phyloP scores from a whole-genome alignment of 2,888 invertebrate species.

The Platerodrilus igneus region DNA sequence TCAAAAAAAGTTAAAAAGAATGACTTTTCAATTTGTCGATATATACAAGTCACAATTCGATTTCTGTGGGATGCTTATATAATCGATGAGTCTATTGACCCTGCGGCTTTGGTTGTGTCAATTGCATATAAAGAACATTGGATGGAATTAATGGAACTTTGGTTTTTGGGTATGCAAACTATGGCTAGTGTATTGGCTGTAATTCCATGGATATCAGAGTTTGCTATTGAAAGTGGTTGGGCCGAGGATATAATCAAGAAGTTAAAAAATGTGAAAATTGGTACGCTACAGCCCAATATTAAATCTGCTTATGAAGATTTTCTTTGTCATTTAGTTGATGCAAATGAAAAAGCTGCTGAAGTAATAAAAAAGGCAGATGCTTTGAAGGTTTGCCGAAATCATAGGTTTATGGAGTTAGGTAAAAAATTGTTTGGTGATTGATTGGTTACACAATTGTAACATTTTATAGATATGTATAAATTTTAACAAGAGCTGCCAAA shows the following conservation, averaged over 20 bases:
- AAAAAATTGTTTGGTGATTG: conserved; percentile 85
- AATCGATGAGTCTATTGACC: conserved; percentile 83
- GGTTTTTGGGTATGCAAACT: conserved; percentile 93
- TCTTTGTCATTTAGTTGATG: conserved; percentile 76
- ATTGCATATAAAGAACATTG: conserved; percentile 83
- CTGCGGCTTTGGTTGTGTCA: conserved; percentile 74
- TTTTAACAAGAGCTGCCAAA: too few relatives aligned
- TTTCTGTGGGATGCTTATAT: conserved; percentile 92
- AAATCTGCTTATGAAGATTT: conserved; percentile 90
- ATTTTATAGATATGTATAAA: too few relatives aligned
- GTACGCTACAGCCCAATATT: conserved; percentile 75
- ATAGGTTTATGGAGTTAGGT: conserved; percentile 83
- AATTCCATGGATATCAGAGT: conserved; percentile 86
- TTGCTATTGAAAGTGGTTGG: conserved; percentile 92
- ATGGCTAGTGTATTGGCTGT: conserved; percentile 76
- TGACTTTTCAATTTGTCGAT: conserved; percentile 83
- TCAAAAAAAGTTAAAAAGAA: conserved; percentile 79
- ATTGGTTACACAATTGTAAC: too few relatives aligned
- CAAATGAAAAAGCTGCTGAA: conserved; percentile 65
- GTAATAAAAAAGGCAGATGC: conserved; percentile 81
- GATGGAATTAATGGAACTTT: conserved; percentile 85
- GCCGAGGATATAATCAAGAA: conserved; percentile 81
- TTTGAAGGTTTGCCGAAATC: conserved; percentile 77
- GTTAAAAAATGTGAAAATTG: conserved; percentile 76
- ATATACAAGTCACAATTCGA: conserved; percentile 82